Evolutionary conservation across 2,113 vertebrate genomes (phyloP), one percentile per base, ranked within the genome.

Genomic region (Platysteira castanea): DNA sequence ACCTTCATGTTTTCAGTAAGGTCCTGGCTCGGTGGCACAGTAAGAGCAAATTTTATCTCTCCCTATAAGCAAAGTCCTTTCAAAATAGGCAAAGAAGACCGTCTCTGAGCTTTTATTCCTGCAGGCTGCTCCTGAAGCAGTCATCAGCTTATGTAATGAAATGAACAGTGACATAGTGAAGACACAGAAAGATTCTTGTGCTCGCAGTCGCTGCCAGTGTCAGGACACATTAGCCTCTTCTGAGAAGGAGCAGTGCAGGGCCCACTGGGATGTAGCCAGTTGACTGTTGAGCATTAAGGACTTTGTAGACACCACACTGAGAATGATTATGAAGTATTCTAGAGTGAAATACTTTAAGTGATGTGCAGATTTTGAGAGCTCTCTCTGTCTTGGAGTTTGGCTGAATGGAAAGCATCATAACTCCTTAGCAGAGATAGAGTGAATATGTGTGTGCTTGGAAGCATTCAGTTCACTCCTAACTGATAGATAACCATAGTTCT

Each of bases 81-180:
- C 60, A 71, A 52, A 77, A 70, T 35, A 69, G 14, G 15, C 7
- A 77, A 57, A 61, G 46, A 76, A 39, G 22, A 35, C 44, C 76
- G 41, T 53, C 7, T 39, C 30, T 49, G 47, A 87, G 73, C n/a
- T 95, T 84, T 77, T 33, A 18, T 70, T 71, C 27, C 44, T 82
- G 31, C 57, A 69, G 84, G 52, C 65, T 87, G 23, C 27, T 86
- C 65, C 57, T 91, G 86, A 77, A 92, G 71, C 82, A 76, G 54
- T 80, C 63, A 70, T 88, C 59, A 80, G 26, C 59, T 88, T 93
- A 63, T 63, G 54, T 88, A 83, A 93, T 70, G 63, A 83, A 77
- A 93, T 83, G 41, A 76, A 49, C 44, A 76, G 74, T 75, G 91
- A 79, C 65, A 24, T 26, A 33, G 60, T 93, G 87, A 87, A 75